Evolutionary conservation across 1,140 invertebrate genomes (phyloP), one percentile per base, ranked within the genome.

Genomic region (Argopecten irradians): DNA sequence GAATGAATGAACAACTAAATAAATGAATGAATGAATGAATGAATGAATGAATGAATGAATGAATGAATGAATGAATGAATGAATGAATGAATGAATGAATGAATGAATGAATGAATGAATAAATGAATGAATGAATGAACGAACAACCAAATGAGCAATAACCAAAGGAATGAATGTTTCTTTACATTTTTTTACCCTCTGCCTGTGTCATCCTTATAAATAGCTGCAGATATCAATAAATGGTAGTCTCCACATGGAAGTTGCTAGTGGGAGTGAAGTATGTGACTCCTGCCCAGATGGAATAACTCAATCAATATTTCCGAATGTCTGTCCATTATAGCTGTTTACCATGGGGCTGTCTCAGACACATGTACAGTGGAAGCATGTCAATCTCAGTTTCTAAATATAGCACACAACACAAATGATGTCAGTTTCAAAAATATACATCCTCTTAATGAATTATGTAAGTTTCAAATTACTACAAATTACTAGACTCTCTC

Each of bases 271-370:
- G 11, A n/a, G n/a, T n/a, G 14, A 3, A 5, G 28, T 8, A 28
- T 71, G 55, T 71, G 55, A 71, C 55, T 71, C 55, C 28, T 71
- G 55, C 55, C n/a, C 22, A 71, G 55, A 71, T 71, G 16, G n/a
- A 71, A 71, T 71, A 46, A 71, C 55, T 71, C 55, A 71, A 71
- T 71, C 55, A 71, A 71, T 71, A 71, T 11, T 71, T 71, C n/a
- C 28, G 43, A 71, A 28, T 5, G 55, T 8, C 55, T 28, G n/a
- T 71, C 55, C 55, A 71, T 71, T 71, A n/a, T n/a, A n/a, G 55
- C 55, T 71, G 55, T 71, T 71, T 71, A 71, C 55, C 55, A 71
- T 22, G 28, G 28, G 55, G n/a, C 55, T 28, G 55, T n/a, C 55
- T 28, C 55, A 71, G 55, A 71, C 55, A 46, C 43, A 46, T 46